Evolutionary conservation across 2,888 invertebrate species (phyloP), one percentile per base, ranked within the genome.

Genomic region (Hypomecis atomaria): DNA sequence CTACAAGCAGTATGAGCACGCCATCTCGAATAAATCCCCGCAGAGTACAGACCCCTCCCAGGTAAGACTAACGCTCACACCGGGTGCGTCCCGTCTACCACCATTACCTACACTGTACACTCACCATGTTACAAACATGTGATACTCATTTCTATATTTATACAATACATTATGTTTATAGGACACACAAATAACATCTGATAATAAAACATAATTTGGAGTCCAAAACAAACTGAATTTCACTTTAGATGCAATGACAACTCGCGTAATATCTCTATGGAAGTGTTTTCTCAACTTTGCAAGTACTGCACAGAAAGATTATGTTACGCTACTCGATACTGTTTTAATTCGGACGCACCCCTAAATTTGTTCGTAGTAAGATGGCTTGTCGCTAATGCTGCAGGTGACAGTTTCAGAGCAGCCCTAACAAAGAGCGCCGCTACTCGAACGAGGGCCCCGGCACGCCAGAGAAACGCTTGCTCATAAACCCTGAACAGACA

Each of bases 1-100:
- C 93, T 96, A 96, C 92, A 95, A 95, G 84, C 96, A 96, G 89
- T 96, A 95, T 88, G 96, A 96, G 84, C 96, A 96, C 89, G 94
- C 86, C 73, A 85, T 93, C 78, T 77, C 83, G 79, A 87, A 88
- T 85, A 92, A 83, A 81, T 77, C 86, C 66, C 87, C 86, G 54
- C 84, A 87, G 75, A 82, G 79, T 78, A 85, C 85, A 75, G 90
- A 92, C 66, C 82, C 84, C 38, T 77, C 75, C 69, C 90, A 92
- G 90, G 92, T 92, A 84, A 88, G 82, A 71, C 43, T 37, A 13
- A n/a, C 56, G 38, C 66, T 50, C 59, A 60, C 59, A 50, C 55
- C 64, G 81, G 82, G 85, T 86, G 85, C 84, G 86, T 87, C 83
- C 78, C 44, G 64, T 50, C 42, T 13, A 10, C 40, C 7, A 4